A percentile compares a stretch with the other conserved stretches of the same genome.
Evolutionary conservation across 2,888 invertebrate genomes (phyloP).

Genomic region (Eubasilissa splendida): DNA sequence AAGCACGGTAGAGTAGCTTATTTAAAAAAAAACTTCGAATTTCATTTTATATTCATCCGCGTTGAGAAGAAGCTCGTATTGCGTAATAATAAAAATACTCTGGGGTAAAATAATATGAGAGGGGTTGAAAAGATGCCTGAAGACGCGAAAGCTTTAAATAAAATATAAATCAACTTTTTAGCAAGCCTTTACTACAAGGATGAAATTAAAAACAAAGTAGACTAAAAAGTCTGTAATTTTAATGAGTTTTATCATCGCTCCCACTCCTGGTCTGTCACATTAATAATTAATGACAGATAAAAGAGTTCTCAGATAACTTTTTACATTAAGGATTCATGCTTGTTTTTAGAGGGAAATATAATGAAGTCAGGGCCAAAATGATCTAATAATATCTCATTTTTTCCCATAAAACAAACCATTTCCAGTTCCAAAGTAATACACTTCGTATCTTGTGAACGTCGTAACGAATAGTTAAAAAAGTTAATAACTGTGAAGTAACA

Average conservation of each 20-base stretch:
- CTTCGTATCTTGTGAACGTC: no score
- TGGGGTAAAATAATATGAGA: no score
- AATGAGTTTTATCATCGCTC: conserved; percentile 26
- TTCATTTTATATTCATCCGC: no score
- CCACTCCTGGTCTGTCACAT: conserved; percentile 21
- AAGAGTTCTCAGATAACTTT: conserved; percentile 25
- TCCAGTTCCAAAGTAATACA: background rate
- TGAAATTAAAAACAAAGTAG: conserved; percentile 28
- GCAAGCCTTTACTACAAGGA: conserved; percentile 2
- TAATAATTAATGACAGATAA: conserved; percentile 37
- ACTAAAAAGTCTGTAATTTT: conserved; percentile 14
- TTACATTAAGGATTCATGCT: conserved; percentile 26
- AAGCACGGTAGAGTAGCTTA: no score
- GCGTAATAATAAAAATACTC: no score
- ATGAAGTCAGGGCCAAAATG: background rate
- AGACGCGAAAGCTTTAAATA: background rate
- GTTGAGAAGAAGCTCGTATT: no score
- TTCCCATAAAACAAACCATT: background rate
- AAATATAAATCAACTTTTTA: conserved; percentile 38
- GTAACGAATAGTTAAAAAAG: no score
- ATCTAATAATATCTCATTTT: background rate
- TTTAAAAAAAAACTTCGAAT: no score
- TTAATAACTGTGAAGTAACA: no score
- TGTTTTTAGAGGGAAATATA: background rate
- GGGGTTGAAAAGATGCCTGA: no score